phyloP scores from a whole-genome alignment of 2,888 invertebrate genomes.

The Polydrusus cervinus region DNA sequence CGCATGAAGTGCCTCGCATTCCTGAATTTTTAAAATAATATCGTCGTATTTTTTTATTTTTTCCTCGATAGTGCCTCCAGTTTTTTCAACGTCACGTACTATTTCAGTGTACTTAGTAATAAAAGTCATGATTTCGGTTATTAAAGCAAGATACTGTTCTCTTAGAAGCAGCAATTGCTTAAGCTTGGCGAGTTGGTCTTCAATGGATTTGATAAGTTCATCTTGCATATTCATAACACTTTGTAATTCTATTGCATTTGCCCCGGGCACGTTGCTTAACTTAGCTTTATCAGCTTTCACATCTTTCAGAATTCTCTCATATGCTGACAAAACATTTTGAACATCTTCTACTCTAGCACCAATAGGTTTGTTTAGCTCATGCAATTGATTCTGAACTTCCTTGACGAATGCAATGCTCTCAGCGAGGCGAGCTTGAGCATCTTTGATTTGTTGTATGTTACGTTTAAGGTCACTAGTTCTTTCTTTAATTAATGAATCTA shows the following conservation, averaged over 20 bases:
- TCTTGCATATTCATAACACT: slow-evolving; percentile 88
- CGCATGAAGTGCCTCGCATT: slow-evolving; percentile 90
- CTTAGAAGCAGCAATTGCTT: slow-evolving; percentile 85
- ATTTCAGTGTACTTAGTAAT: slow-evolving; percentile 90
- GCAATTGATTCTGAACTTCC: slow-evolving; percentile 87
- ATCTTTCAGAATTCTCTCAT: slow-evolving; percentile 85
- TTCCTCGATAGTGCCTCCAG: slow-evolving; percentile 86
- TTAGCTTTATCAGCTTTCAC: slow-evolving; percentile 86
- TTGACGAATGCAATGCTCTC: slow-evolving; percentile 87
- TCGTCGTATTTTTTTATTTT: slow-evolving; percentile 92
- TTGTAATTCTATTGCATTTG: slow-evolving; percentile 85
- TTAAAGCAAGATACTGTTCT: slow-evolving; percentile 90
- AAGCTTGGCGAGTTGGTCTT: slow-evolving; percentile 88
- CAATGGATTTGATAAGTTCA: slow-evolving; percentile 87
- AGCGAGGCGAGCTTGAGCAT: slow-evolving; percentile 85
- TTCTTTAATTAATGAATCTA: slow-evolving; percentile 84
- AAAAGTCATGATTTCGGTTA: slow-evolving; percentile 91
- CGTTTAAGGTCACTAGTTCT: slow-evolving; percentile 83
- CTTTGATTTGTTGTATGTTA: slow-evolving; percentile 86
- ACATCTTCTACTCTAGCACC: slow-evolving; percentile 93
- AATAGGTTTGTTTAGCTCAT: slow-evolving; percentile 88
- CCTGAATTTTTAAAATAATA: slow-evolving; percentile 89
- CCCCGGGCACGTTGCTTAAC: slow-evolving; percentile 84
- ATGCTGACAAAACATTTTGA: slow-evolving; percentile 84
- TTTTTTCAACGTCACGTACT: slow-evolving; percentile 88